Base-by-base conservation (phyloP, 2,113 vertebrate genomes). In the Potamarius usumacintae region DNA sequence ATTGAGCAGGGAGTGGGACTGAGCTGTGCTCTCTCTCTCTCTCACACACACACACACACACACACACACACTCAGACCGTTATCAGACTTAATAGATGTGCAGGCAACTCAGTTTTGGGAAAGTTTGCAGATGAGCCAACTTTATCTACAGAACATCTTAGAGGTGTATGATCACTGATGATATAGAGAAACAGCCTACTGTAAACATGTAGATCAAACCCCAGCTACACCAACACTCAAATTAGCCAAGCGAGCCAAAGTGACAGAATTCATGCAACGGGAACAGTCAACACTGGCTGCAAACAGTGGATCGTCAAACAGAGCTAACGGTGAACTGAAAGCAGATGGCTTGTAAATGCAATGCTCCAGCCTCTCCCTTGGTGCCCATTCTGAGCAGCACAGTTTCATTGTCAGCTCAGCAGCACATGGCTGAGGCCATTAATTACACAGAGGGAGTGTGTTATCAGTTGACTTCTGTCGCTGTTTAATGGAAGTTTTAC, bases 1-100 rank as follows among this genome's bases (percentile, higher is more conserved):
- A 90, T 88, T 90, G 88, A 87, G 86, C 88, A 83, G 88, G 88
- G 91, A 90, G 88, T 62, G 69, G 77, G 67, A 87, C 82, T 69
- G 27, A 87, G 85, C 60, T 34, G 65, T 25, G 22, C 84, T 89
- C 74, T 60, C 18, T 15, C 85, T 83, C 3, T 42, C 42, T 42
- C 42, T 42, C 34, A 3, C 34, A 2, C 34, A 2, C 34, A 34
- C 34, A 42, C 34, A 42, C 34, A 42, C 42, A 42, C 42, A 42
- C 42, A 42, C 42, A 42, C 42, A 42, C 42, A 42, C 84, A 88
- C 50, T 83, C 80, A 88, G 82, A 82, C 86, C 72, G 80, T 87
- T 85, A 89, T 90, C 63, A 71, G 83, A 58, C 69, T 90, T 90
- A 89, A 89, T 72, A 86, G 77, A 84, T 71, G 83, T 48, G 52